Evolutionary conservation across 1,140 invertebrate genomes (phyloP).

Genomic region (Leptopilina boulardi): DNA sequence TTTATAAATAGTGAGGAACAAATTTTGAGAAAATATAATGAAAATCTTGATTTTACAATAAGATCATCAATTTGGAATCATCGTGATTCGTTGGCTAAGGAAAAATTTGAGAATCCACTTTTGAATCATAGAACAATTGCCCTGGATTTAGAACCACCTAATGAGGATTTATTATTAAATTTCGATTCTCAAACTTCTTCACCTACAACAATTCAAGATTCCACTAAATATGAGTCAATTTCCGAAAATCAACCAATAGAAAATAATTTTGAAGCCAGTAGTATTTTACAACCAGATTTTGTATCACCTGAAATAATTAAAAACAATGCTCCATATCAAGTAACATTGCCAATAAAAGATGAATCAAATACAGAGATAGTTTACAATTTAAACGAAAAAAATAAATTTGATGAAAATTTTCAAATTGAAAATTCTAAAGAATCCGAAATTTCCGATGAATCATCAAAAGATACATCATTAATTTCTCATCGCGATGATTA

Average conservation of each 20-base stretch:
- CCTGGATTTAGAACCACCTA: not conserved
- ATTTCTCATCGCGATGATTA: not conserved
- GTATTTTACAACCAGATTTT: not conserved
- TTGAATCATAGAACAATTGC: slow-evolving; percentile 2
- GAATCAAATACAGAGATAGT: slow-evolving; percentile 39
- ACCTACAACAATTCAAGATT: too few species aligned
- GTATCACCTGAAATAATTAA: too few species aligned
- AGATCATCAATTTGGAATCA: slow-evolving; percentile 35
- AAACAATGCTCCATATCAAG: slow-evolving; percentile 57
- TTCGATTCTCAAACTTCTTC: not conserved
- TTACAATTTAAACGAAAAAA: too few species aligned
- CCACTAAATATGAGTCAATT: not conserved
- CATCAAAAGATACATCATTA: too few species aligned
- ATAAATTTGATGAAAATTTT: slow-evolving; percentile 38
- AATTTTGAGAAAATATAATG: not conserved
- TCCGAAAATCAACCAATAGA: not conserved
- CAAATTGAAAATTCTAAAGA: slow-evolving; percentile 57
- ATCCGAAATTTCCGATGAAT: not conserved
- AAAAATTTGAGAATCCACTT: not conserved
- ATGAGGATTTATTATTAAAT: not conserved
- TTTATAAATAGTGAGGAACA: slow-evolving; percentile 30
- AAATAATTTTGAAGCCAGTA: not conserved
- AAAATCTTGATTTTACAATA: slow-evolving; percentile 36
- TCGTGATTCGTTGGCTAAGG: not conserved
- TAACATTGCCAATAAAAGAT: slow-evolving; percentile 54